phyloP scores from a whole-genome alignment of 2,113 vertebrate species.

The Anhinga rufa region DNA sequence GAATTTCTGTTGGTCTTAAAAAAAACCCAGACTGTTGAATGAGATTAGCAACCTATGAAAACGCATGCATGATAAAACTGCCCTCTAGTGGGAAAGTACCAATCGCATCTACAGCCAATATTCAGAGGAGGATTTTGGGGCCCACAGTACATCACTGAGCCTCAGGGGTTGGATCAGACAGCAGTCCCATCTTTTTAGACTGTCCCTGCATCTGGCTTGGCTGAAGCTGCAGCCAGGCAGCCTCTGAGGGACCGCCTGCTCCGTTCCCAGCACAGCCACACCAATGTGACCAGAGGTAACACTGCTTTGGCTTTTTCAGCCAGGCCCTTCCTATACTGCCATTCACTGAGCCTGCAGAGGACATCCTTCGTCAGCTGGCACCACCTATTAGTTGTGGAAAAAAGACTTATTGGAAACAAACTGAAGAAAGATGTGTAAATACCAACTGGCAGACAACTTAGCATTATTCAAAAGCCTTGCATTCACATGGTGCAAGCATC shows the following conservation, averaged over 20 bases:
- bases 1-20: not conserved
- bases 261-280: not conserved
- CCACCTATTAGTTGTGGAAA: too few relatives aligned
- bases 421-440: not conserved
- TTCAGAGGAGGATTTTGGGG: not conserved
- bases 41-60: not conserved
- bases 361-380: not conserved
- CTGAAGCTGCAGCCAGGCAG: not conserved
- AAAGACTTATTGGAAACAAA: not conserved
- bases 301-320: not conserved
- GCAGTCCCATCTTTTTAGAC: not conserved
- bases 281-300: not conserved
- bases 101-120: fast-evolving
- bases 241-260: not conserved
- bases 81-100: slow-evolving; percentile 22
- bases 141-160: not conserved
- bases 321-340: not conserved
- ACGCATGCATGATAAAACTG: not conserved
- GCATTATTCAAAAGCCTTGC: not conserved
- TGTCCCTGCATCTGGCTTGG: not conserved
- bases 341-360: not conserved
- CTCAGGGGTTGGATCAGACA: not conserved
- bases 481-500: not conserved
- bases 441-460: not conserved
- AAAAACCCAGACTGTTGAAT: not conserved